Percentiles rank a stretch among this genome's conserved stretches.
Evolutionary conservation across 2,113 vertebrate genomes (phyloP).

Genomic region (Petrocephalus microphthalmus): DNA sequence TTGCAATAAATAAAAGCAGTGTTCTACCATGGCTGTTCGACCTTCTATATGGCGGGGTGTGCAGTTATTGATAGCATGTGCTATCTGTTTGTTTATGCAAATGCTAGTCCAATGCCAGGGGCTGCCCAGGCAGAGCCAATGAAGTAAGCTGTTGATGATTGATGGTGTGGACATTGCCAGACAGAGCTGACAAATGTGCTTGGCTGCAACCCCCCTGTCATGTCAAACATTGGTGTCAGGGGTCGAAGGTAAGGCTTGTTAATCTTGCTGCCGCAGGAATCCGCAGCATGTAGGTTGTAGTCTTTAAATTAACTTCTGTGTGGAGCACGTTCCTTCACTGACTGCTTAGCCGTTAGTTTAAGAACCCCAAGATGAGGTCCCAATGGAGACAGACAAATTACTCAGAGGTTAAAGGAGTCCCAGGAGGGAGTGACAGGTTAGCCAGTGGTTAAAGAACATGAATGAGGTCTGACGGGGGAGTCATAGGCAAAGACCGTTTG

Average conservation of each 20-base stretch:
- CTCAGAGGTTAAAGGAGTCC: neutral
- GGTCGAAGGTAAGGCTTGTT: slow-evolving; percentile 9
- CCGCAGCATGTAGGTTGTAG: neutral
- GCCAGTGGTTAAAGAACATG: neutral
- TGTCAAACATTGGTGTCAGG: neutral
- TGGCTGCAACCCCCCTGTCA: neutral
- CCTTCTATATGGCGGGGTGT: neutral
- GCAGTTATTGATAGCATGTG: neutral
- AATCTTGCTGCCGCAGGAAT: neutral
- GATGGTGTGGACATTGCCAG: neutral
- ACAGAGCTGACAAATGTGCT: neutral
- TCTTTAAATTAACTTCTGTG: neutral
- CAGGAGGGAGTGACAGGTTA: neutral
- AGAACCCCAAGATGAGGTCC: neutral
- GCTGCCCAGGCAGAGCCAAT: neutral
- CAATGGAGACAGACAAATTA: neutral
- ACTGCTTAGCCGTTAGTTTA: neutral
- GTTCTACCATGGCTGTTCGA: neutral
- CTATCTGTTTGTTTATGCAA: slow-evolving; percentile 1
- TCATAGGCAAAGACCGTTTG: neutral
- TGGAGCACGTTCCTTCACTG: neutral
- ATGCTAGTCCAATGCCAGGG: neutral
- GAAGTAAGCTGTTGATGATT: neutral
- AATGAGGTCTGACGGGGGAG: neutral
- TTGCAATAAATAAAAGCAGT: neutral